Evolutionary conservation across 2,797 vertebrate species (phyloP).

Genomic region (Nyctalus aviator): DNA sequence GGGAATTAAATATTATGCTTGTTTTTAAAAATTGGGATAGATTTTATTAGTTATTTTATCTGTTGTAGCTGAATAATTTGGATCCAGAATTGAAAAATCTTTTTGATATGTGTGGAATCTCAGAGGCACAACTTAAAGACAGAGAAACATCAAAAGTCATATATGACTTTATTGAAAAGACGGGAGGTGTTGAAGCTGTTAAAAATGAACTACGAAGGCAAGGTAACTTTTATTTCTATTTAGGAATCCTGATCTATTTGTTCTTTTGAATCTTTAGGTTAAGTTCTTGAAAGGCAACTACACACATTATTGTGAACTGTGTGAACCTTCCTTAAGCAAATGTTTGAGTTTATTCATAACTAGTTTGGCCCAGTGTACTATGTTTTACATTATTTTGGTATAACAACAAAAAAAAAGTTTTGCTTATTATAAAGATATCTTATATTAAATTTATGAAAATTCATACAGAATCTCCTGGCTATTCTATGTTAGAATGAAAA

Average conservation of each 20-base stretch:
- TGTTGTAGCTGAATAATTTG: constrained; percentile 95
- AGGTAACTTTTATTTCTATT: constrained; percentile 89
- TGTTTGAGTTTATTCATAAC: constrained; percentile 20
- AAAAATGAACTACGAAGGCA: constrained; percentile 98
- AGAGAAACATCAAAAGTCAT: constrained; percentile 98
- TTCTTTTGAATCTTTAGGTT: constrained; percentile 32
- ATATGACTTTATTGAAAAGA: constrained; percentile 99
- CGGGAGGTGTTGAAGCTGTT: constrained; percentile 97
- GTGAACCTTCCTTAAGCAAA: background rate
- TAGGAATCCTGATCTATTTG: constrained; percentile 71
- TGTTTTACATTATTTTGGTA: background rate
- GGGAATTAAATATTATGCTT: constrained; percentile 5
- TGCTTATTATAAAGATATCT: background rate
- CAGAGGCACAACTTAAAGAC: constrained; percentile 98
- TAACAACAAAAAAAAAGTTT: background rate
- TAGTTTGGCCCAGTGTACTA: background rate
- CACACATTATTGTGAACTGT: background rate
- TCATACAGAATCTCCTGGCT: constrained; percentile 9
- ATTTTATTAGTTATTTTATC: constrained; percentile 72
- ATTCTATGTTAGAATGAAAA: constrained; percentile 47
- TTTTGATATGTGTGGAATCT: constrained; percentile 98
- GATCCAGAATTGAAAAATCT: constrained; percentile 98
- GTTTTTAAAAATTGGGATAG: constrained; percentile 12
- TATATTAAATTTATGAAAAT: constrained; percentile 50
- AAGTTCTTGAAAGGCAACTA: background rate